These are phyloP conservation scores for Agriopis aurantiaria DNA, from an alignment of 2,888 invertebrate species.

Conservation along the genomic window DNA sequence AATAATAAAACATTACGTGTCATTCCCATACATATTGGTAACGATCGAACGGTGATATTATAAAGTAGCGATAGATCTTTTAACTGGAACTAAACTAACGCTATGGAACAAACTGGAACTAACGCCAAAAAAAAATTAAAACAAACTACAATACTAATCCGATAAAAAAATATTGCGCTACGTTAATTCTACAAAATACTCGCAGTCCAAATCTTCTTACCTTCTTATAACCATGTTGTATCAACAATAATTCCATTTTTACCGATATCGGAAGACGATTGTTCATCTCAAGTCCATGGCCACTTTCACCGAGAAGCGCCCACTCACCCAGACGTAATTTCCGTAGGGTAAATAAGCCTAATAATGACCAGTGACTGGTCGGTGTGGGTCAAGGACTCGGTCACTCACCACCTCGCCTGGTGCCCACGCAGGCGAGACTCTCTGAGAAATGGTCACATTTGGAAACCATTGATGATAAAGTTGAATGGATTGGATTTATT, in stretches of 20 bases:
- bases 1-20: too few species aligned
- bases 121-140: too few species aligned
- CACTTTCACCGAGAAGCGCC: constrained; percentile 42
- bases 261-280: background rate
- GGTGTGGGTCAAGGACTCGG: constrained; percentile 77
- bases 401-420: constrained; percentile 71
- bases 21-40: too few species aligned
- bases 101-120: too few species aligned
- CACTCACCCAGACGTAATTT: constrained; percentile 36
- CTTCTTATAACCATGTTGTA: too few species aligned
- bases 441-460: constrained; percentile 17
- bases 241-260: background rate
- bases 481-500: constrained; percentile 1
- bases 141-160: too few species aligned
- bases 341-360: constrained; percentile 49
- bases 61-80: too few species aligned
- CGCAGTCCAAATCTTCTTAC: too few species aligned
- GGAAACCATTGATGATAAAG: constrained; percentile 7
- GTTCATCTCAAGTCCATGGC: constrained; percentile 9
- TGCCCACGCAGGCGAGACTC: constrained; percentile 39
- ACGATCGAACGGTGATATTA: too few species aligned
- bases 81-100: too few species aligned
- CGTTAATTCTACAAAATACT: too few species aligned
- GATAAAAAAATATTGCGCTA: too few species aligned
- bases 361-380: constrained; percentile 38